phyloP scores from a whole-genome alignment of 2,888 invertebrate species.

The Xanthorhoe spadicearia region DNA sequence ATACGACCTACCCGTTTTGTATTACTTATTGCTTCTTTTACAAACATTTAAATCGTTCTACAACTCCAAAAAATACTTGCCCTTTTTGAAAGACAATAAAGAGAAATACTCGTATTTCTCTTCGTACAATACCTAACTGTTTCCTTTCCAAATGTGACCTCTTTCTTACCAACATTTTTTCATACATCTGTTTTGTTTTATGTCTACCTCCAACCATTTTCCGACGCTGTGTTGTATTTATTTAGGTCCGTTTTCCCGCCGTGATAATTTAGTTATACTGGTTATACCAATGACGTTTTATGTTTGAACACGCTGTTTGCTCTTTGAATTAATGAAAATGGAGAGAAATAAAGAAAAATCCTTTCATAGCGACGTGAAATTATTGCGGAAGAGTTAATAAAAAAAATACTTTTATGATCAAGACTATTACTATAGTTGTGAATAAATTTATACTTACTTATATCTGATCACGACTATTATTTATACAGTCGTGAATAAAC shows the following conservation, averaged over 20 bases:
- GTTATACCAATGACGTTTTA: constrained; percentile 30
- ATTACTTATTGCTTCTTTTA: too few species aligned
- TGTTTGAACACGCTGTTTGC: not conserved
- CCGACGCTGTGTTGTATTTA: constrained; percentile 45
- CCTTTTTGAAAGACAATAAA: constrained; percentile 1
- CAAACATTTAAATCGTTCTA: not conserved
- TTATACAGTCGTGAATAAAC: too few species aligned
- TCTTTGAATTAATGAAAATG: not conserved
- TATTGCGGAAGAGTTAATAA: not conserved
- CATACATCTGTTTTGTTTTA: constrained; percentile 43
- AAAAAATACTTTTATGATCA: too few species aligned
- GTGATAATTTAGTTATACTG: constrained; percentile 48
- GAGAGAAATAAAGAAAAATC: not conserved
- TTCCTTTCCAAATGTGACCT: constrained; percentile 55
- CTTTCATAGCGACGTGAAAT: not conserved
- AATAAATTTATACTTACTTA: too few species aligned
- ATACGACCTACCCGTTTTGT: too few species aligned
- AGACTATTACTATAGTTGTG: too few species aligned
- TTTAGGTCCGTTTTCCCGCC: constrained; percentile 42
- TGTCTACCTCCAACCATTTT: constrained; percentile 13
- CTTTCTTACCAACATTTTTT: constrained; percentile 48
- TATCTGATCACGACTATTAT: too few species aligned
- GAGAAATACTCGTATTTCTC: constrained; percentile 38
- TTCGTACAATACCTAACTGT: constrained; percentile 54
- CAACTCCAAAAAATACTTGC: not conserved